A percentile compares a stretch with the other conserved stretches of the same genome.
Evolutionary conservation across 1,140 invertebrate species (phyloP).

Genomic region (Neelides sp.): DNA sequence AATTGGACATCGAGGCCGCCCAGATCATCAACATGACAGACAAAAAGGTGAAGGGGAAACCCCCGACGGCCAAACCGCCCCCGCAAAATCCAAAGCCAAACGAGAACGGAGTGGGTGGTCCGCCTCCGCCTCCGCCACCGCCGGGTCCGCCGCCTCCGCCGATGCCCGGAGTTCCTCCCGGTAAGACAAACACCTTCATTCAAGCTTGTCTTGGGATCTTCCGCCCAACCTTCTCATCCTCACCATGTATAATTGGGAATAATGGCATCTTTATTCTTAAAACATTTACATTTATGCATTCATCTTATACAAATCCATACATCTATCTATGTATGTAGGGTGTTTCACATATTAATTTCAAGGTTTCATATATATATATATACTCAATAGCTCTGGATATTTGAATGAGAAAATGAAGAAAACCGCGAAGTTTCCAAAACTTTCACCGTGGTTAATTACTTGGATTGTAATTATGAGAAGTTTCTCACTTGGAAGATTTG

Average conservation of each 20-base stretch:
- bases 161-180: background rate
- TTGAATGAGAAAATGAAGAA: background rate
- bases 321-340: background rate
- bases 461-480: background rate
- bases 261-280: background rate
- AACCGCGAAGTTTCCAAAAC: background rate
- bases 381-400: background rate
- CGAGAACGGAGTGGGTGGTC: background rate
- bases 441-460: background rate
- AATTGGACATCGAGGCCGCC: background rate
- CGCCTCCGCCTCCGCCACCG: constrained; percentile 8
- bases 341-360: background rate
- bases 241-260: background rate
- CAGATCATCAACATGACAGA: background rate
- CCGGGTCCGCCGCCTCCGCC: constrained; percentile 1
- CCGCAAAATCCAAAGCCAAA: constrained; percentile 9
- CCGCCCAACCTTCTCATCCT: background rate
- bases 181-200: background rate
- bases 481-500: background rate
- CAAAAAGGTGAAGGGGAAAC: background rate
- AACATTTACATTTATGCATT: background rate
- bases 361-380: background rate
- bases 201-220: background rate
- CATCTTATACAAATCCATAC: background rate
- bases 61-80: background rate